Percentiles rank a stretch among this genome's conserved stretches.
Evolutionary conservation across 1,140 invertebrate genomes (phyloP).

Genomic region (Cepaea nemoralis): DNA sequence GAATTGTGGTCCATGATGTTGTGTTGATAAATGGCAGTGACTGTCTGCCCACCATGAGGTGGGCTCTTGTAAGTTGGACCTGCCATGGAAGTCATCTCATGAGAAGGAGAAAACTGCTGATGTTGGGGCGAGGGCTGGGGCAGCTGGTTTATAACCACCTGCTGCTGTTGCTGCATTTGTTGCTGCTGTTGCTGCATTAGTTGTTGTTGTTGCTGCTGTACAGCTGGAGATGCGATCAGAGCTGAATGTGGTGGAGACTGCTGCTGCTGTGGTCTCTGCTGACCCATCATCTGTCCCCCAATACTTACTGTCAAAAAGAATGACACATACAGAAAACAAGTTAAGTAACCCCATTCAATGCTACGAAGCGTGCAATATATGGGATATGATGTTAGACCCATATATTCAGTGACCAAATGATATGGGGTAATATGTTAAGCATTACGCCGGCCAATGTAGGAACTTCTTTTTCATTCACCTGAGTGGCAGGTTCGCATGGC

Average conservation of each 20-base stretch:
- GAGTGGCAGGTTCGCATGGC: too few species aligned
- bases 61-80: background rate
- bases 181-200: background rate
- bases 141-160: background rate
- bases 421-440: too few species aligned
- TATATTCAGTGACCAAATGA: too few species aligned
- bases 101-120: slow-evolving; percentile 5
- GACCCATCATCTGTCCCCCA: background rate
- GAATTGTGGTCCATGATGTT: slow-evolving; percentile 1
- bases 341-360: too few species aligned
- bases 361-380: too few species aligned
- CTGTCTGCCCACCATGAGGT: background rate
- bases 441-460: too few species aligned
- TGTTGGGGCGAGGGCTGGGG: background rate
- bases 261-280: background rate
- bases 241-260: slow-evolving; percentile 4
- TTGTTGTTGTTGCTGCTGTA: slow-evolving; percentile 7
- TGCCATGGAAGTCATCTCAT: background rate
- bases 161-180: slow-evolving; percentile 25
- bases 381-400: too few species aligned
- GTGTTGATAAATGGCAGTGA: background rate
- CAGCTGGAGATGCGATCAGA: background rate
- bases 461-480: too few species aligned
- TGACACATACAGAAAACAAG: too few species aligned
- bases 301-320: slow-evolving; percentile 21